Evolutionary conservation across 2,888 invertebrate species (phyloP), one percentile per base, ranked within the genome.

Genomic region (Aspidiotus destructor): DNA sequence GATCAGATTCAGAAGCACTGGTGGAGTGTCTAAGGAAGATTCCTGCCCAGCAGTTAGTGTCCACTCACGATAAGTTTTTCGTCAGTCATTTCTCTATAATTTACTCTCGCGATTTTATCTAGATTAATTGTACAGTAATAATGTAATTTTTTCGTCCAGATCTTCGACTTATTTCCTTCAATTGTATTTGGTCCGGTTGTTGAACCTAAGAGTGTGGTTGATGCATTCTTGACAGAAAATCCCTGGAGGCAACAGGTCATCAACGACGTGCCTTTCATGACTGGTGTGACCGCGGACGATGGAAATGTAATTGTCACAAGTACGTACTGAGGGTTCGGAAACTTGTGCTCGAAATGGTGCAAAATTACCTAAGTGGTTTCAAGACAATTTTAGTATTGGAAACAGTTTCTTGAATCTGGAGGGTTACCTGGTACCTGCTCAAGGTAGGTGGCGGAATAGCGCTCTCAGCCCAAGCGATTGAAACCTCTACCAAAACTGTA

Each of bases 211-310:
- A 44, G 9, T 16, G 61, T 61, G 2, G 15, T 15, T 5, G 61
- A 44, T 17, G 61, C 61, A 13, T 61, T 61, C 9, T 17, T 61
- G 7, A 44, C n/a, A 8, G 44, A 61, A 61, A 42, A 16, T 16
- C 44, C 44, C 16, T 61, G 13, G 61, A 15, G 42, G 7, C 17
- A 42, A 41, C 13, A 61, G 15, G 42, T n/a, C 13, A 60, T 41
- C 44, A 15, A 41, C 1, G 8, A 41, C 10, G 44, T 61, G 11
- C 48, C 61, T 10, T 44, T 11, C 11, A 48, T 48, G 10, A 13
- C n/a, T 3, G 48, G 48, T 13, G 10, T 48, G 10, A n/a, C n/a
- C n/a, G 10, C 48, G n/a, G 48, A 48, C n/a, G 48, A 48, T 3
- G 48, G 48, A 48, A n/a, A n/a, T 13, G 2, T 48, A 11, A 13